phyloP scores from a whole-genome alignment of 2,113 vertebrate species.

The Boleophthalmus pectinirostris region DNA sequence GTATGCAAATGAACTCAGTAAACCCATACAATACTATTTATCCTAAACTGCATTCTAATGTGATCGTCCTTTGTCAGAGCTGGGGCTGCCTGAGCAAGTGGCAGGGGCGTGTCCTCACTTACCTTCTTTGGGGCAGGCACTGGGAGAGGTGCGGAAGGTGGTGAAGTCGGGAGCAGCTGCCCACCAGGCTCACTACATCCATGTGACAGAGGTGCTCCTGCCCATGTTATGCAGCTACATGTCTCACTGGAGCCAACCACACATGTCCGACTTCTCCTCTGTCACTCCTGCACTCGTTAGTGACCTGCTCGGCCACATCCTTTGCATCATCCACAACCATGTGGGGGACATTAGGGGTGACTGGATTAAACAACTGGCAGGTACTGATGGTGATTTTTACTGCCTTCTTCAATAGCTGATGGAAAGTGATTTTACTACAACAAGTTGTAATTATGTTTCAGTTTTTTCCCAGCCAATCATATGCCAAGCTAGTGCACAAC shows the following conservation, averaged over 20 bases:
- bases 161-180: constrained; percentile 81
- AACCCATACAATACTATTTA: not conserved
- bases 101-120: constrained; percentile 84
- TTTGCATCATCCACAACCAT: constrained; percentile 90
- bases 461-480: constrained; percentile 94
- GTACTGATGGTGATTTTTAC: constrained; percentile 71
- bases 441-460: constrained; percentile 49
- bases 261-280: constrained; percentile 77
- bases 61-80: constrained; percentile 62
- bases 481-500: constrained; percentile 81
- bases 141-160: constrained; percentile 87
- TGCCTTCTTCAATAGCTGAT: not conserved
- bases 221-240: constrained; percentile 93
- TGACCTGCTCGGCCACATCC: constrained; percentile 86
- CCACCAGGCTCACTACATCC: constrained; percentile 85
- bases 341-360: constrained; percentile 88
- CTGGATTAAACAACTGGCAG: constrained; percentile 94
- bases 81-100: constrained; percentile 78
- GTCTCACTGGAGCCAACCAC: constrained; percentile 83
- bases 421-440: not conserved
- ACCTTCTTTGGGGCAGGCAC: constrained; percentile 84
- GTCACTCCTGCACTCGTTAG: constrained; percentile 85
- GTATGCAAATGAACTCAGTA: constrained; percentile 62
- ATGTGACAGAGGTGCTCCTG: constrained; percentile 88
- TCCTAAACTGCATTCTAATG: not conserved